Evolutionary conservation across 2,113 vertebrate genomes (phyloP), one percentile per base, ranked within the genome.

Genomic region (Erythrocebus patas): DNA sequence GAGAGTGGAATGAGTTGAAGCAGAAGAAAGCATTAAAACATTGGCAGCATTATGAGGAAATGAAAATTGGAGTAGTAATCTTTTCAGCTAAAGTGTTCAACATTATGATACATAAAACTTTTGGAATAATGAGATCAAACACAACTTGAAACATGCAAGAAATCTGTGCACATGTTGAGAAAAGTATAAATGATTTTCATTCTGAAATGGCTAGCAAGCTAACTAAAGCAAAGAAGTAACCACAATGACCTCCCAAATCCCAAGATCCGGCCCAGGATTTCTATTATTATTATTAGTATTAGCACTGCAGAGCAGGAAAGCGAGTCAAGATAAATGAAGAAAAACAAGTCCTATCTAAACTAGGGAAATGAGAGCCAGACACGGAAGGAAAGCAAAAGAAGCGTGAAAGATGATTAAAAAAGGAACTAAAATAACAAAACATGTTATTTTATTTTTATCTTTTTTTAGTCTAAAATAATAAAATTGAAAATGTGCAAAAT

Each of bases 391-490:
- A 89, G 96, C 35, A 87, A 97, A 98, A 96, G 75, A 94, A 95
- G 96, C 48, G 43, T 96, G 97, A 97, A 96, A 73, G 61, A 96
- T 96, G 84, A 91, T 96, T 97, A 11, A 40, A 93, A 96, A 96
- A 89, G 88, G 72, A 93, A 89, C 92, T 82, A 96, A 97, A 96
- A 97, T 96, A 96, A 97, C 96, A 76, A 97, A 97, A 96, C 94
- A 97, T 94, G 90, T 48, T 97, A 97, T 96, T 95, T 98, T 98
- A 97, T 98, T 97, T 98, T 98, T 96, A 86, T 96, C 96, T 76
- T 87, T 81, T 91, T 95, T 73, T 59, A 95, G 78, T 96, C 88
- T 45, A 92, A 98, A 97, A 96, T 97, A 97, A 97, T 94, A 83
- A 98, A 97, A 96, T 80, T 94, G 81, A 91, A 97, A 97, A 97